Base-by-base conservation (phyloP, 2,888 invertebrate species). In the Liposcelis brunnea region DNA sequence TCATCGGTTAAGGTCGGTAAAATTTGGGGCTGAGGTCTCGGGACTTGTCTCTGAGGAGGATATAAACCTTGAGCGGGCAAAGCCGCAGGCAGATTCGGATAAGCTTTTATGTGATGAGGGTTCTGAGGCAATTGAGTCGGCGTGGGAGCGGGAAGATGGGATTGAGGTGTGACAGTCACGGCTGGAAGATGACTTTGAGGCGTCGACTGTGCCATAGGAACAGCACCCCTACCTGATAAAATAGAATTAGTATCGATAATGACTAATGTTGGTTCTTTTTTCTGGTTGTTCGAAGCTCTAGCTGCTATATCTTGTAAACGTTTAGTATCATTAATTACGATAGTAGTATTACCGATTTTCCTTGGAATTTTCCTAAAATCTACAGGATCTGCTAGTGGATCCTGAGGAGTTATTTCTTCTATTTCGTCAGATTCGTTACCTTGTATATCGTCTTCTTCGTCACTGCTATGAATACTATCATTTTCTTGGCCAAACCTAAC, bases 1-100 rank as follows among this genome's bases (percentile, higher is more conserved):
- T 90, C 87, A 59, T 90, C 89, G 15, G 87, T 87, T 18, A 90
- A 62, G 6, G 84, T 82, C 1, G 86, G 86, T 53, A 90, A 61
- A 50, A 86, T 75, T 31, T 74, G 73, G 33, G 77, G 71, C 61
- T 58, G 72, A 63, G 53, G 67, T 57, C 49, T 66, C 60, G 52
- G 68, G 26, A 26, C 26, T 8, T 4, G 26, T 26, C 8, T 26
- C 36, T 53, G 54, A 48, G 52, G 49, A 44, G 53, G 51, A 8
- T 26, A 26, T 8, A 26, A 26, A 42, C 55, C 52, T 44, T 53
- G 61, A 40, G 54, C 55, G 58, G 57, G 55, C 53, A 55, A 44
- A 48, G 49, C 36, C 15, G 47, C 47, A 19, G 52, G 49, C 7
- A 34, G 8, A 26, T 26, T 26, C 26, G 26, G 26, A 26, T 26